A percentile compares a stretch with the other conserved stretches of the same genome.
Evolutionary conservation across 2,113 vertebrate species (phyloP).

Genomic region (Psilopsiagon aymara): DNA sequence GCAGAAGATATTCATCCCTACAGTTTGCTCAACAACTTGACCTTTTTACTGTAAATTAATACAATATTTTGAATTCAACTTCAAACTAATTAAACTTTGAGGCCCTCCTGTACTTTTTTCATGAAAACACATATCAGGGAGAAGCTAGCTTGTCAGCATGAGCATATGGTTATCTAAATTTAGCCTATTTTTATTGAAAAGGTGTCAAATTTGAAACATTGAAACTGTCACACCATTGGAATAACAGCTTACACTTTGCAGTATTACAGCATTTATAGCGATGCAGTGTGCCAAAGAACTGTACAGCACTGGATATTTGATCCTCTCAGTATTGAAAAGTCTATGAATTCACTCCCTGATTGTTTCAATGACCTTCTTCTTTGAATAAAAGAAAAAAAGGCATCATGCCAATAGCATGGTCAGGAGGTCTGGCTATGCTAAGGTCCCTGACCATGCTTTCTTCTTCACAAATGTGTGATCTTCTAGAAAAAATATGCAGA

Average conservation of each 20-base stretch:
- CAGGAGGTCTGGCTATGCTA: neutral
- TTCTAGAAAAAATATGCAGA: neutral
- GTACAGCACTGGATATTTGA: neutral
- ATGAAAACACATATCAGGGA: conserved; percentile 38
- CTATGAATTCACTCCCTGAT: neutral
- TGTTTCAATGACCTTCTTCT: conserved; percentile 14
- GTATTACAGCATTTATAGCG: neutral
- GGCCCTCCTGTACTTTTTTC: neutral
- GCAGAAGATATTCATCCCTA: conserved; percentile 23
- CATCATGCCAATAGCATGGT: neutral
- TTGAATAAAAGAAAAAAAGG: neutral
- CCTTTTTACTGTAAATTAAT: conserved; percentile 68
- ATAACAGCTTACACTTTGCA: neutral
- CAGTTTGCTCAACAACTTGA: conserved; percentile 56
- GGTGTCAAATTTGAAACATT: conserved; percentile 51
- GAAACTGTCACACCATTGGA: neutral
- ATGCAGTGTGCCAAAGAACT: neutral
- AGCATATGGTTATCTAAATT: conserved; percentile 72
- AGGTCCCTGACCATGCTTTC: neutral
- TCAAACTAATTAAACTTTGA: conserved; percentile 65
- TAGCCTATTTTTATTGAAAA: conserved; percentile 63
- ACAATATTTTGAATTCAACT: conserved; percentile 68
- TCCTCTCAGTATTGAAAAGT: neutral
- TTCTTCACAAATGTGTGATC: neutral
- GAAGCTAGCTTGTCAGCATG: conserved; percentile 36